Percentiles rank a stretch among this genome's conserved stretches.
phyloP scores from a whole-genome alignment of 2,888 invertebrate genomes.

The Nephrocerus scutellatus region DNA sequence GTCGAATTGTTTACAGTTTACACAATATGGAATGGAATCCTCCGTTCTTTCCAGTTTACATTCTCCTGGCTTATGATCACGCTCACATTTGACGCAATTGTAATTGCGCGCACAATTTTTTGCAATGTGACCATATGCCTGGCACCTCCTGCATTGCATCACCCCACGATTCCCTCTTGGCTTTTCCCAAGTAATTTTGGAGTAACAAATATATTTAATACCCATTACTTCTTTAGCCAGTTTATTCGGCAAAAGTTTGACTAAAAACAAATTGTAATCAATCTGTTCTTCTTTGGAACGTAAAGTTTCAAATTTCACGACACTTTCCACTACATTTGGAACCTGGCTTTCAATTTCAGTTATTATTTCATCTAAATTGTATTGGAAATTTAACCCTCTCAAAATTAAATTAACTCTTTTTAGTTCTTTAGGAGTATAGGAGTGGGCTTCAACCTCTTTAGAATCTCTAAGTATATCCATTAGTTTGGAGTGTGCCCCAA shows the following conservation, averaged over 20 bases:
- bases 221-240: background rate
- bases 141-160: slow-evolving; percentile 1
- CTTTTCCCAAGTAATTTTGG: background rate
- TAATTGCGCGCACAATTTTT: no score
- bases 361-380: no score
- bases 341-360: background rate
- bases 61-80: background rate
- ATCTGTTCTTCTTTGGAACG: background rate
- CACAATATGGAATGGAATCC: background rate
- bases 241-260: slow-evolving; percentile 2
- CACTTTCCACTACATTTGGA: slow-evolving; percentile 1
- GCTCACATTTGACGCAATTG: slow-evolving; percentile 3
- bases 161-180: background rate
- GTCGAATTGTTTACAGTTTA: slow-evolving; percentile 1
- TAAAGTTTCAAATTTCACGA: no score
- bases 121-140: slow-evolving; percentile 2
- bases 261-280: background rate
- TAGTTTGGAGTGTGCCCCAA: slow-evolving; percentile 1
- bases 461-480: background rate
- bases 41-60: slow-evolving; percentile 1
- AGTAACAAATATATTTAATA: slow-evolving; percentile 1
- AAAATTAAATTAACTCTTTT: background rate
- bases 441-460: background rate
- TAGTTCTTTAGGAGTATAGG: background rate
- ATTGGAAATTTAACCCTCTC: background rate